Conservation (phyloP, 2,113 vertebrate genomes). For the Anguilla japonica region DNA sequence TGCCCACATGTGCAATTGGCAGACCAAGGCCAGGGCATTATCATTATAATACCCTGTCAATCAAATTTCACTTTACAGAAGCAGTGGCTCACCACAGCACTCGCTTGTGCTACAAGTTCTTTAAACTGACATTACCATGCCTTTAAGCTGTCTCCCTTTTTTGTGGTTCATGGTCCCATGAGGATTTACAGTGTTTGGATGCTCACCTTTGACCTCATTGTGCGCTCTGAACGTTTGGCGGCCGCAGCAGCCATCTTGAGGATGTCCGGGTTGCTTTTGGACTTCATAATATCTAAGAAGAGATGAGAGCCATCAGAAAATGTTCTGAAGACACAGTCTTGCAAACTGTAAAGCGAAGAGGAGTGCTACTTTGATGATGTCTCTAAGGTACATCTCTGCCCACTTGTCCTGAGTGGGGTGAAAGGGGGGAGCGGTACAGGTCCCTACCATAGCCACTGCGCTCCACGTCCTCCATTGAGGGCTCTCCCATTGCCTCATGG, state of each 20-base stretch:
- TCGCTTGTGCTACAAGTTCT: background rate
- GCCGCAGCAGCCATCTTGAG: slow-evolving; percentile 78
- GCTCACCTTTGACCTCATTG: slow-evolving; percentile 76
- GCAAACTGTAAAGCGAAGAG: background rate
- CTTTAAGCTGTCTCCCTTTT: background rate
- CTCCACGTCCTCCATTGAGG: slow-evolving; percentile 69
- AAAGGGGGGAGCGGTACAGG: background rate
- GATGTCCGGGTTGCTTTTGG: slow-evolving; percentile 80
- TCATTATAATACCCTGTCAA: background rate
- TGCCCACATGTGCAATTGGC: background rate
- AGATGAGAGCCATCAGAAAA: slow-evolving; percentile 27
- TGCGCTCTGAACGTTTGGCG: slow-evolving; percentile 75
- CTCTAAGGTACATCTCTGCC: background rate
- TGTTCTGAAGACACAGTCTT: background rate
- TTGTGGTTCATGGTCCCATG: background rate
- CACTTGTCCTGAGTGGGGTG: background rate
- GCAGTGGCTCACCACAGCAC: background rate
- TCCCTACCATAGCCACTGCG: slow-evolving; percentile 69
- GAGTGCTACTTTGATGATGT: background rate
- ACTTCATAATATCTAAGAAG: slow-evolving; percentile 77
- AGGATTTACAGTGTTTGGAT: background rate
- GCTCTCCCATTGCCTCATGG: slow-evolving; percentile 74
- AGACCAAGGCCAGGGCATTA: background rate
- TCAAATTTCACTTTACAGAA: background rate
- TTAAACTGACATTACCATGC: background rate